These are phyloP conservation scores for Drosophila santomea DNA, from an alignment of 1,140 invertebrate genomes.

Conservation along the genomic window DNA sequence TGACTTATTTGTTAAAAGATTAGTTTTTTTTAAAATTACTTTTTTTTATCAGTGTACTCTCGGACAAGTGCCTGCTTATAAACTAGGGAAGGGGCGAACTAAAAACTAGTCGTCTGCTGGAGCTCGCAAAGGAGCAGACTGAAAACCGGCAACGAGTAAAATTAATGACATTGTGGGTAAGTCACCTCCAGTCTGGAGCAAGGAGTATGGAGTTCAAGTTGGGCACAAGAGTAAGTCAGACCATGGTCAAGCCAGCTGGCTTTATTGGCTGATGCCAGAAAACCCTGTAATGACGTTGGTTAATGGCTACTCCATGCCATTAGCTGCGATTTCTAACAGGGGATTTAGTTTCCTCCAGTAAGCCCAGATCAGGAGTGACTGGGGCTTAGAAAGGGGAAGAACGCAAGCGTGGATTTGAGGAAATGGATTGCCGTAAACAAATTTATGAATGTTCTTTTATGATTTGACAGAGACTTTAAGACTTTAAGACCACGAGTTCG, in stretches of 20 bases:
- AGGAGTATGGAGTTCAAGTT: slow-evolving; percentile 17
- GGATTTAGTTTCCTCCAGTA: slow-evolving; percentile 6
- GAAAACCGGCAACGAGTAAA: slow-evolving; percentile 38
- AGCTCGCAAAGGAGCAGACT: slow-evolving; percentile 14
- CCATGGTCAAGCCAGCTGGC: slow-evolving; percentile 40
- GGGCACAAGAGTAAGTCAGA: slow-evolving; percentile 17
- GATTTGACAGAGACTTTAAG: slow-evolving; percentile 8
- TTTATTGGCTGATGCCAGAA: slow-evolving; percentile 48
- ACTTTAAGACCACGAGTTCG: background rate
- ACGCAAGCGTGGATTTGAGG: background rate
- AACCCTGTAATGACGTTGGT: slow-evolving; percentile 52
- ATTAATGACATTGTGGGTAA: slow-evolving; percentile 57
- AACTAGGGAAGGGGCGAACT: slow-evolving; percentile 10
- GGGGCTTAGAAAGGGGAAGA: background rate
- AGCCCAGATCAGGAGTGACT: background rate
- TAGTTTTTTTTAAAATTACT: no score
- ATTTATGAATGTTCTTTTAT: slow-evolving; percentile 33
- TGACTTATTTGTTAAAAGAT: no score
- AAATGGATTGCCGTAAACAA: slow-evolving; percentile 24
- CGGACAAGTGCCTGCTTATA: slow-evolving; percentile 27
- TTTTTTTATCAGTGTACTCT: slow-evolving; percentile 5
- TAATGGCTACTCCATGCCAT: slow-evolving; percentile 44
- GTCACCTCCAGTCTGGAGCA: slow-evolving; percentile 41
- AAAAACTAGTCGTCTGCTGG: slow-evolving; percentile 52
- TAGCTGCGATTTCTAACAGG: slow-evolving; percentile 27